Base-by-base conservation (phyloP, 2,113 vertebrate species). In the Fulmarus glacialis region DNA sequence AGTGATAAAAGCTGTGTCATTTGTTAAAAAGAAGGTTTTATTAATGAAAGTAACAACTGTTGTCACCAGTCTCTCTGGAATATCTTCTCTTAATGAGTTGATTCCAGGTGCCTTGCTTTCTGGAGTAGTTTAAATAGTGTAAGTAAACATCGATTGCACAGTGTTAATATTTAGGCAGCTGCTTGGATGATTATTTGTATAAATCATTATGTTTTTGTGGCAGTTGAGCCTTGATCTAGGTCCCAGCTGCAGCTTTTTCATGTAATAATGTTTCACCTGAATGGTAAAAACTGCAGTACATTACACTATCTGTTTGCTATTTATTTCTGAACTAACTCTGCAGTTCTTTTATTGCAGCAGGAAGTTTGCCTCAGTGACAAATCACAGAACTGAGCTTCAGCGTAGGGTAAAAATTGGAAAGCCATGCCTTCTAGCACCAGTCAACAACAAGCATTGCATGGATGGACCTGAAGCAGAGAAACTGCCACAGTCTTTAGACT, bases 161-260 rank as follows among this genome's bases (percentile, higher is more conserved):
- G 17, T 52, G 17, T 26, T 87, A 95, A 88, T 95, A 92, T 89
- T 93, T 64, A 82, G 63, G 62, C 68, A 95, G 74, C 56, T 86
- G 66, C 72, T 62, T 87, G n/a, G 77, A 90, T 45, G 19, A 45
- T 14, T 78, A 11, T 70, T 82, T 73, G 43, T 59, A 26, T 56
- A 74, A 82, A 78, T 42, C 8, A 24, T 22, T 34, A 24, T 19
- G 7, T 0, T 60, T 90, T 63, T 78, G 29, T 48, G 56, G 60
- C 36, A 78, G 36, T 7, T 87, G 58, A 63, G 67, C 73, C 32
- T 79, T 74, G 20, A 56, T 70, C 62, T n/a, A 73, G 17, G 34
- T 67, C 56, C 23, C 50, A 70, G 42, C 1, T 55, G 71, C 72
- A 62, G 21, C 7, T 85, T 96, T 91, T 96, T 80, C 67, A 90